A percentile compares a stretch with the other conserved stretches of the same genome.
Evolutionary conservation across 1,140 invertebrate species (phyloP).

Genomic region (Heterodera schachtii): DNA sequence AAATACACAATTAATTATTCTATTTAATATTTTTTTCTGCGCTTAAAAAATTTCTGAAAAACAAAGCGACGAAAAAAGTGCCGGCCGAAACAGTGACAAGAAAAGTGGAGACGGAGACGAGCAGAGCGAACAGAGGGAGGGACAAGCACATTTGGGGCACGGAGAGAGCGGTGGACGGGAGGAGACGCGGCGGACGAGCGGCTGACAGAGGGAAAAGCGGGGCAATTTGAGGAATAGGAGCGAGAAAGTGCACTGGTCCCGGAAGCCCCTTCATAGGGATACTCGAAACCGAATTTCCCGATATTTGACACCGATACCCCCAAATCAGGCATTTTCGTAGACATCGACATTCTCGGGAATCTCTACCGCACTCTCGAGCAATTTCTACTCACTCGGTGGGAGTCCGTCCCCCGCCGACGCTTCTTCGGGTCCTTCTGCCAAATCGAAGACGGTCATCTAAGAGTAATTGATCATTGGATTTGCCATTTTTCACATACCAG

Average conservation of each 20-base stretch:
- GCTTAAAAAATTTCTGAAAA: constrained; percentile 14
- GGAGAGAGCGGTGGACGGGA: background rate
- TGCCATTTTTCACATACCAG: background rate
- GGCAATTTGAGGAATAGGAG: background rate
- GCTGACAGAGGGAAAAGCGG: constrained; percentile 8
- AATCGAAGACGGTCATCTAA: constrained; percentile 33
- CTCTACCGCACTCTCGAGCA: no score
- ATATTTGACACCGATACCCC: no score
- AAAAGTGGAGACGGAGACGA: constrained; percentile 42
- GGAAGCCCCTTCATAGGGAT: no score
- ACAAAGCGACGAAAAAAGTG: constrained; percentile 31
- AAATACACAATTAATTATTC: no score
- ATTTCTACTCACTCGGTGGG: no score
- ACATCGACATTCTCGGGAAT: no score
- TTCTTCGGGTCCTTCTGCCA: constrained; percentile 23
- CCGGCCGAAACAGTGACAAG: constrained; percentile 41
- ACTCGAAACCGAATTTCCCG: no score
- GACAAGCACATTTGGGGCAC: constrained; percentile 31
- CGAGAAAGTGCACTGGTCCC: no score
- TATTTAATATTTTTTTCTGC: background rate
- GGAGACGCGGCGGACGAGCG: background rate
- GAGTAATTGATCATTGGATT: background rate
- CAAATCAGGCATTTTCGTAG: no score
- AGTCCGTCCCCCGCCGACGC: background rate
- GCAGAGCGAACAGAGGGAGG: constrained; percentile 38